These are phyloP conservation scores for Apodemia hepburni DNA, from an alignment of 2,888 invertebrate genomes.

Conservation along the genomic window DNA sequence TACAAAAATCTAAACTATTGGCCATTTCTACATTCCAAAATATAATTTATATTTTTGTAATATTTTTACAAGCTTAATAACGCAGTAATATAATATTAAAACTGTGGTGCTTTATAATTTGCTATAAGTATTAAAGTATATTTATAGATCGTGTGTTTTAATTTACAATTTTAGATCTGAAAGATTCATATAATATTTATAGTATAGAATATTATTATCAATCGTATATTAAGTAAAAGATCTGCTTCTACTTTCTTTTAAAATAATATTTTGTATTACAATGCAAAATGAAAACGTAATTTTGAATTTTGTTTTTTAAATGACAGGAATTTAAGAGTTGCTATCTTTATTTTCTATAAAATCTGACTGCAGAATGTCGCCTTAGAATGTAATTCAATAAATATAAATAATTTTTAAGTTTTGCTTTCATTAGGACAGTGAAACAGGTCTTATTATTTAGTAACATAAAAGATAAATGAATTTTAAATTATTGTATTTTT, in stretches of 20 bases:
- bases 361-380: background rate
- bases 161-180: conserved; percentile 28
- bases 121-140: conserved; percentile 9
- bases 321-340: background rate
- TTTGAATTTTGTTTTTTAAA: conserved; percentile 32
- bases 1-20: background rate
- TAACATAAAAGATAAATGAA: background rate
- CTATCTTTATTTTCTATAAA: too few relatives aligned
- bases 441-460: conserved; percentile 1
- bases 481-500: background rate
- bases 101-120: conserved; percentile 29
- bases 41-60: conserved; percentile 21
- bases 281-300: background rate
- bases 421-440: background rate
- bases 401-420: background rate
- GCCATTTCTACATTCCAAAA: conserved; percentile 27
- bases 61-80: conserved; percentile 13
- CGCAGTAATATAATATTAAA: conserved; percentile 11
- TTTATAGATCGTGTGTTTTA: conserved; percentile 17
- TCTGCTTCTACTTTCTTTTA: conserved; percentile 5
- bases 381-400: background rate
- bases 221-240: conserved; percentile 15
- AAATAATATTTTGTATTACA: background rate
- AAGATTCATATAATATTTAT: conserved; percentile 17
- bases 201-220: background rate